Evolutionary conservation across 1,140 invertebrate genomes (phyloP), one percentile per base, ranked within the genome.

Genomic region (Drosophila repletoides): DNA sequence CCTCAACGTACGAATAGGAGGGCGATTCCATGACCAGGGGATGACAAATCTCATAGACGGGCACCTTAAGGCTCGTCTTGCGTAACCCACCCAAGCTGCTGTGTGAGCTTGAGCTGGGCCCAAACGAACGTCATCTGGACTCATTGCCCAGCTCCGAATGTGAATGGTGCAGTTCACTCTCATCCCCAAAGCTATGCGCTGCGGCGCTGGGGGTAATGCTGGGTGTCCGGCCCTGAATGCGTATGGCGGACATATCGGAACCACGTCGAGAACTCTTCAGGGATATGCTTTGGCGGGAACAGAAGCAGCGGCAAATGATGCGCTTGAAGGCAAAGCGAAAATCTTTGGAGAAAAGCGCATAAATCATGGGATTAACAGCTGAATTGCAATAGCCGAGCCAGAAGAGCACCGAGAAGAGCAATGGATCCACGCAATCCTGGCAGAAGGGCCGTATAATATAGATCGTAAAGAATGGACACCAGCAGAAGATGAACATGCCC

Each of bases 361-460:
- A 97, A 72, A 97, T 96, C 88, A 96, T 96, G 0, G 95, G 95
- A 90, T 97, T 97, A 28, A 96, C 95, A 0, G 95, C 95, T 1
- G 96, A 97, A 90, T 98, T 98, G 58, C 97, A 94, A 94, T 97
- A 98, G 5, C 95, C 97, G 36, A 98, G 92, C 97, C 97, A 98
- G 0, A 96, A 97, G 28, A 98, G 91, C 53, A 96, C 93, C 17
- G 93, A 93, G 93, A 97, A 97, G 6, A 97, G 91, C n/a, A 94
- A 90, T 1, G 91, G 90, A 73, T 93, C 93, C 93, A 97, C 96
- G 5, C 93, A 92, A 48, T 93, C 92, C 41, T 90, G 89, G 7
- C 76, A 91, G 76, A 97, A 97, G 0, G 96, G 95, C 0, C 94
- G 95, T 1, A 95, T 92, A 4, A 98, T 91, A 81, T 98, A 98